phyloP scores from a whole-genome alignment of 1,140 invertebrate genomes.

The Arctopsyche grandis region DNA sequence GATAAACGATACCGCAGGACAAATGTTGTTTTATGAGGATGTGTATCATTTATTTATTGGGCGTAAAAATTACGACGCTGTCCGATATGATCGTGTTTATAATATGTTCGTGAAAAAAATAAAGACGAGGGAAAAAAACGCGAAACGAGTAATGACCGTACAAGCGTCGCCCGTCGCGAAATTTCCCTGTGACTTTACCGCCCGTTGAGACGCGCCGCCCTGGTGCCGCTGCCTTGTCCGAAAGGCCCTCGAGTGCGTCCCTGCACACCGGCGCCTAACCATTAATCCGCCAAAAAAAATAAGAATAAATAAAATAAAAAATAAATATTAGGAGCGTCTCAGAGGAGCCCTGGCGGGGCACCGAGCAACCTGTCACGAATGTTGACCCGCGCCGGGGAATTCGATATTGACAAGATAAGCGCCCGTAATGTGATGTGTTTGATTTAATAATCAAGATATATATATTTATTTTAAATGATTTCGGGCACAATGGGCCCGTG shows the following conservation, averaged over 20 bases:
- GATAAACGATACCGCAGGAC: no score
- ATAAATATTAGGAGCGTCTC: neutral
- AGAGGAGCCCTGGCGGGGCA: constrained; percentile 15
- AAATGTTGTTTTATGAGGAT: neutral
- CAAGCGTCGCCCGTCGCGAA: neutral
- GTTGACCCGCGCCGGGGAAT: constrained; percentile 66
- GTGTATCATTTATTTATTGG: neutral
- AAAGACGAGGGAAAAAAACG: neutral
- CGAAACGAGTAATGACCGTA: neutral
- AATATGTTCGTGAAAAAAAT: neutral
- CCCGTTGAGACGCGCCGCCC: neutral
- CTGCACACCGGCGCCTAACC: neutral
- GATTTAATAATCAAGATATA: constrained; percentile 67
- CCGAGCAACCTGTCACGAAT: constrained; percentile 64
- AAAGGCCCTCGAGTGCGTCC: neutral
- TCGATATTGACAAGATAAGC: constrained; percentile 69
- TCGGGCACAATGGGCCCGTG: constrained; percentile 36
- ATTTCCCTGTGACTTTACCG: neutral
- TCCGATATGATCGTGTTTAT: neutral
- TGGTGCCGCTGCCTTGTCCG: neutral
- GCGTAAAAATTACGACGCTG: neutral
- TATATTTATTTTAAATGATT: constrained; percentile 51
- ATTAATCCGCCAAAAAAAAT: no score
- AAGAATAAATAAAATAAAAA: no score
- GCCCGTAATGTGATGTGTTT: constrained; percentile 70